phyloP scores from a whole-genome alignment of 2,113 vertebrate genomes.

The Alligator mississippiensis region DNA sequence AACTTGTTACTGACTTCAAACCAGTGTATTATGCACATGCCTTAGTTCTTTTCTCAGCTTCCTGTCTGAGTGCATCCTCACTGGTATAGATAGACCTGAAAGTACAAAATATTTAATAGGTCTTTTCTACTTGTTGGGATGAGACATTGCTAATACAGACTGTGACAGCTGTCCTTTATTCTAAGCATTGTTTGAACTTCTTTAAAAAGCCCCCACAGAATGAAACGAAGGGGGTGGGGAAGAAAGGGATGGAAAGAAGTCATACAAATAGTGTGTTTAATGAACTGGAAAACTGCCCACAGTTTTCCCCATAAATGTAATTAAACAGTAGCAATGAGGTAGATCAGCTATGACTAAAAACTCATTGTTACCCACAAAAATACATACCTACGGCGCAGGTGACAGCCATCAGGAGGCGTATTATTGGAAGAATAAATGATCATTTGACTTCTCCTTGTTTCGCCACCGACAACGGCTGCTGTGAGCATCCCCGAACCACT shows the following conservation, averaged over 20 bases:
- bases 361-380: background rate
- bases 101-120: background rate
- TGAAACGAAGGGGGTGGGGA: background rate
- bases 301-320: background rate
- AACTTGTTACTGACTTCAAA: background rate
- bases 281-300: background rate
- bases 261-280: background rate
- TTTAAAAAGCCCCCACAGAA: background rate
- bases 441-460: background rate
- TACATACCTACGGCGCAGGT: background rate
- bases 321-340: background rate
- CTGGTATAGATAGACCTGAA: background rate
- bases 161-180: background rate
- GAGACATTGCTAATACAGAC: background rate
- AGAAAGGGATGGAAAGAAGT: background rate
- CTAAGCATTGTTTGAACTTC: background rate
- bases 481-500: background rate
- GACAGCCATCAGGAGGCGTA: background rate
- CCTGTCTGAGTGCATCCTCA: background rate
- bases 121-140: background rate
- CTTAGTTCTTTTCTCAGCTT: background rate
- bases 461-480: background rate
- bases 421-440: background rate
- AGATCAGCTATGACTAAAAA: background rate
- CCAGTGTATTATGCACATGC: background rate